Base-by-base conservation (phyloP, 2,797 vertebrate genomes). In the Dendrocincla tyrannina region DNA sequence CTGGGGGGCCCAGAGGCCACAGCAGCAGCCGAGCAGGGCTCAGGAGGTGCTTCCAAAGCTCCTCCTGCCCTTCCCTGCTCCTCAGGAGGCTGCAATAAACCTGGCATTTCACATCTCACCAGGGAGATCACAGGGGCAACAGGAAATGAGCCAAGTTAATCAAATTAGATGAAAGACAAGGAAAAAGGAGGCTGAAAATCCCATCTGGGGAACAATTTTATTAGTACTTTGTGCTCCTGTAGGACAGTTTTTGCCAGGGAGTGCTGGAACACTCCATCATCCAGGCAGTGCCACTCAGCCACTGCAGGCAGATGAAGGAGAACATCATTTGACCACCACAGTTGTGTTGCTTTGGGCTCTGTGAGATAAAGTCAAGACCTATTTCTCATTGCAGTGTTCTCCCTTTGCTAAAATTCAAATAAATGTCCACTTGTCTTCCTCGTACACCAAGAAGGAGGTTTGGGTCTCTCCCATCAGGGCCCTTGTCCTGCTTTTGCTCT, bases 141-240 rank as follows among this genome's bases (percentile, higher is more conserved):
- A 94, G 95, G 95, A 96, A 94, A 95, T 92, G 93, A 89, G 87
- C 87, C 78, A 60, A 92, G 78, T 67, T 91, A 96, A 96, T 96
- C 93, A 89, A 91, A 91, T 94, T 75, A 95, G 68, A 66, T 92
- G 91, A 85, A 96, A 91, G 89, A 91, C 7, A 13, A 89, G 83
- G 85, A 59, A 75, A 92, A 91, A 88, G 50, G 67, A 96, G 79
- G 13, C 74, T 83, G 86, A 87, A 95, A 85, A 94, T 68, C 88
- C 87, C 73, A 89, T 75, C 91, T 85, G 89, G 75, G 85, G 92
- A 95, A 30, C 37, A 55, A 83, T 88, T 93, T 91, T 58, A 89
- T 81, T 89, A 93, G 81, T 35, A 53, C 32, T 74, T 85, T 93
- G 78, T 49, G 50, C 75, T 96, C 87, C 82, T 58, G 88, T 77